These are phyloP conservation scores for Paedocypris micromegethes DNA, from an alignment of 2,797 vertebrate species.

Conservation along the genomic window DNA sequence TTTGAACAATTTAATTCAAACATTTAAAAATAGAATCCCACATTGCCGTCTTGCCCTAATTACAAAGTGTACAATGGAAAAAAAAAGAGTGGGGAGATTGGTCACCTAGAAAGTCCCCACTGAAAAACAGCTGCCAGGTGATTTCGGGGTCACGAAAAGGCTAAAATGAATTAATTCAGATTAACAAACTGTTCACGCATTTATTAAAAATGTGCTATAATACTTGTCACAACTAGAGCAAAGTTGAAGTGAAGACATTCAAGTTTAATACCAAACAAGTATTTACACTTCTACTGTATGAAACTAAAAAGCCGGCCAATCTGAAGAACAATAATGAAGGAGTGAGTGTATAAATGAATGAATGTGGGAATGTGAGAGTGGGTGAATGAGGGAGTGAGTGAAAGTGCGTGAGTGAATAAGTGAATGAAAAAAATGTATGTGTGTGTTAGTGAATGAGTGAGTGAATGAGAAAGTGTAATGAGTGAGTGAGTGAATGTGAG, in stretches of 20 bases:
- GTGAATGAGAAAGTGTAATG: too few relatives aligned
- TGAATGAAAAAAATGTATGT: neutral
- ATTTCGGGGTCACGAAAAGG: slow-evolving; percentile 5
- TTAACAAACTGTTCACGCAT: too few relatives aligned
- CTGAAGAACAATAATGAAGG: too few relatives aligned
- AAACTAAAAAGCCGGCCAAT: too few relatives aligned
- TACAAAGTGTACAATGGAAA: slow-evolving; percentile 32
- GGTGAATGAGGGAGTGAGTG: neutral
- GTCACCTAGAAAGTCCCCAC: slow-evolving; percentile 15
- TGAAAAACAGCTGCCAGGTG: slow-evolving; percentile 3
- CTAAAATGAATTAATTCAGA: too few relatives aligned
- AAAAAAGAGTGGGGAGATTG: slow-evolving; percentile 27
- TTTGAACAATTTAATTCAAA: slow-evolving; percentile 31
- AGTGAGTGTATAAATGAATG: too few relatives aligned
- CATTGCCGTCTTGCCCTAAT: slow-evolving; percentile 28
- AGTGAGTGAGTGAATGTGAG: too few relatives aligned
- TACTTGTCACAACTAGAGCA: too few relatives aligned
- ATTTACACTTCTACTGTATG: too few relatives aligned
- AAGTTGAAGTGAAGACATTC: too few relatives aligned
- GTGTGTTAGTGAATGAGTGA: neutral
- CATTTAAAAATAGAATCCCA: slow-evolving; percentile 33
- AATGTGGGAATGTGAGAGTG: neutral
- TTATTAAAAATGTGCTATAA: too few relatives aligned
- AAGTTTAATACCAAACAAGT: too few relatives aligned
- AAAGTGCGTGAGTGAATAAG: slow-evolving; percentile 1